Evolutionary conservation across 2,888 invertebrate species (phyloP), one percentile per base, ranked within the genome.

Genomic region (Stratiomys singularior): DNA sequence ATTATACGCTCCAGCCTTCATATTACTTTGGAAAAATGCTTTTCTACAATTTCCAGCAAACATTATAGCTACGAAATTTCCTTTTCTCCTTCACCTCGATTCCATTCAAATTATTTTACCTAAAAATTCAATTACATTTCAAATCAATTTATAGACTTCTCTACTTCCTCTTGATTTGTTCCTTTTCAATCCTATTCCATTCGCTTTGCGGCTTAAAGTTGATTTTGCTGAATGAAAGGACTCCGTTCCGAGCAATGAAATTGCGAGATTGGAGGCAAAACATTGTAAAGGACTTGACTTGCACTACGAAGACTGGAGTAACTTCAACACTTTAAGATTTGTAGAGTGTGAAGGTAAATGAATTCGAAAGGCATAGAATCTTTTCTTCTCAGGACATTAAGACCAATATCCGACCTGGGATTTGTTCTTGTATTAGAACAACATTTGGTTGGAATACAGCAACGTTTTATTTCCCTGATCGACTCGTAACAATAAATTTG

Each of bases 71-170:
- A 52, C 52, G 3, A 52, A 13, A 4, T 18, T 18, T 23, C 2
- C 4, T 60, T 1, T 13, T 23, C 58, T 15, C 37, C 13, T n/a
- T 25, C 13, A 60, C 58, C 23, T 60, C 58, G 23, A 25, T 13
- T 25, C 64, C 64, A 28, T 64, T 30, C 30, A 64, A 64, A 64
- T 64, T 27, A 64, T 15, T 64, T 64, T 64, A 60, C 64, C 30
- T 64, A 13, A 64, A 64, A 64, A 64, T 30, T 64, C 64, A 30
- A 64, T 64, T 64, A 64, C 64, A 30, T 28, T 30, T 64, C 28
- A 64, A 64, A 64, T 64, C 64, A 64, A 64, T 64, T 64, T 64
- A 64, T 28, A 28, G 64, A 15, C 30, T 64, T 64, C 64, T 64
- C 28, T 52, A 52, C 52, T 60, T 60, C 58, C 58, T 23, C 18